These are phyloP conservation scores for Eumaeus atala DNA, from an alignment of 1,140 invertebrate species.

Conservation along the genomic window DNA sequence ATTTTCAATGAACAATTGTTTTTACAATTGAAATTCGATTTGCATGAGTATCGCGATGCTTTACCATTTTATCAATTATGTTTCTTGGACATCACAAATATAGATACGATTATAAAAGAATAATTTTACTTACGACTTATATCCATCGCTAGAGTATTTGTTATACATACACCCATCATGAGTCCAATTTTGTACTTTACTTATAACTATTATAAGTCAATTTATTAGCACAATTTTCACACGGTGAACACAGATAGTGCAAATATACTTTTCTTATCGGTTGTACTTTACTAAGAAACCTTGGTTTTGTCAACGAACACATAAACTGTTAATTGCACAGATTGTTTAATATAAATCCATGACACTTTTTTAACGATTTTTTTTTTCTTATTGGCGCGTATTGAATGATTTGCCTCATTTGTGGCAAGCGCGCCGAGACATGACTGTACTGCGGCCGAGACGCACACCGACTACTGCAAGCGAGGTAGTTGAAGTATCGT, in stretches of 20 bases:
- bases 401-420: no score
- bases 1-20: no score
- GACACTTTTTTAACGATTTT: no score
- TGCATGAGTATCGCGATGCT: background rate
- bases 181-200: background rate
- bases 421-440: slow-evolving; percentile 11
- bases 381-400: no score
- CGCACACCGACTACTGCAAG: slow-evolving; percentile 31
- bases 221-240: slow-evolving; percentile 2
- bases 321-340: no score
- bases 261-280: no score
- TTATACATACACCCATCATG: slow-evolving; percentile 54
- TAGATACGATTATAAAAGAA: background rate
- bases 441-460: slow-evolving; percentile 26
- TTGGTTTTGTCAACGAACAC: no score
- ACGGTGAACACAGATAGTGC: background rate
- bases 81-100: background rate
- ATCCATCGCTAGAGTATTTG: slow-evolving; percentile 55
- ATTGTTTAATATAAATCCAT: no score
- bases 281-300: no score
- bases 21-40: background rate
- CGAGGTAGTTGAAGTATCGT: background rate
- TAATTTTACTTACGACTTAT: slow-evolving; percentile 50
- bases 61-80: no score
- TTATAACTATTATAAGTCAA: background rate